Percentiles rank a stretch among this genome's conserved stretches.
Evolutionary conservation across 2,888 invertebrate genomes (phyloP).

Genomic region (Mythimna pallens): DNA sequence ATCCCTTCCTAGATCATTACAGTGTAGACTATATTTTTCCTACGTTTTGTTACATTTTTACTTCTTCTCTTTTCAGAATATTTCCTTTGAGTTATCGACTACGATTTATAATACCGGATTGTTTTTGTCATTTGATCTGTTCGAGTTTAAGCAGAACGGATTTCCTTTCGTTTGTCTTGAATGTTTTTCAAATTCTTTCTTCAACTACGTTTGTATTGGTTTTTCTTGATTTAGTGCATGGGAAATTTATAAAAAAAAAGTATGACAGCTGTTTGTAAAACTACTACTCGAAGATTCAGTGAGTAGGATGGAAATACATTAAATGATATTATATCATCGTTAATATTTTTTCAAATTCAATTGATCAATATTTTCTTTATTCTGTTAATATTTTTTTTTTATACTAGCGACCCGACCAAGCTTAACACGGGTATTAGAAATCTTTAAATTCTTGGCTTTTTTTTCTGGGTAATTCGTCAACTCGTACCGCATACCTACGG

Average conservation of each 20-base stretch:
- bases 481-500: too few relatives aligned
- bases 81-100: conserved; percentile 57
- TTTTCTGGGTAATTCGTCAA: too few relatives aligned
- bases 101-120: conserved; percentile 57
- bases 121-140: conserved; percentile 58
- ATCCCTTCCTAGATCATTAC: conserved; percentile 42
- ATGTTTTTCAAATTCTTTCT: conserved; percentile 28
- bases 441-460: too few relatives aligned
- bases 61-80: conserved; percentile 38
- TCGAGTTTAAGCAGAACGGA: conserved; percentile 39
- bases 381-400: neutral
- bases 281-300: conserved; percentile 1
- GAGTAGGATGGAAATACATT: neutral
- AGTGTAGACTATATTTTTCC: conserved; percentile 36
- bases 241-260: conserved; percentile 6
- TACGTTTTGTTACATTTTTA: conserved; percentile 40
- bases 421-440: too few relatives aligned
- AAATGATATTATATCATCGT: neutral
- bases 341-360: neutral
- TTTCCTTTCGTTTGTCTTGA: conserved; percentile 40
- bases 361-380: neutral
- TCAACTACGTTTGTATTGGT: conserved; percentile 17
- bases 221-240: conserved; percentile 20
- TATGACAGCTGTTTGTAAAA: conserved; percentile 30
- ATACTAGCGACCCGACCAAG: too few relatives aligned